Conservation (phyloP, 2,888 invertebrate genomes). For the Diaprepes abbreviatus region DNA sequence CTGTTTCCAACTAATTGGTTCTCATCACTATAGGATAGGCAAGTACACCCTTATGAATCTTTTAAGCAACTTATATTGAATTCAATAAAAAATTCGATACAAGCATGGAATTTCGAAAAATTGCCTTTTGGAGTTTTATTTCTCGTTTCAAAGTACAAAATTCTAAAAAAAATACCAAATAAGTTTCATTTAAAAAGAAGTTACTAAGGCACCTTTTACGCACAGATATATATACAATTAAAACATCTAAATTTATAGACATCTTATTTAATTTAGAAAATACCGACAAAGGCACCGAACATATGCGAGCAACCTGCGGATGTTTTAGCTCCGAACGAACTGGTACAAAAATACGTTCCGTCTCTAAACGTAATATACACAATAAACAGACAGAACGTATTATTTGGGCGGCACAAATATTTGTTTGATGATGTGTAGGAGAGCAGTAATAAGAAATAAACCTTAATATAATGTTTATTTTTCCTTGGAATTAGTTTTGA, state of each 20-base stretch:
- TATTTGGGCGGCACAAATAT: conserved; percentile 60
- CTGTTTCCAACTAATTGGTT: too few relatives aligned
- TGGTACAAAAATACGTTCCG: conserved; percentile 31
- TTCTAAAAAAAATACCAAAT: too few relatives aligned
- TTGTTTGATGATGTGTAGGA: conserved; percentile 58
- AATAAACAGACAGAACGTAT: conserved; percentile 56
- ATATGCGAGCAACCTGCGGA: conserved; percentile 63
- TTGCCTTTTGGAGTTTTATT: too few relatives aligned
- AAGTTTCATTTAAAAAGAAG: too few relatives aligned
- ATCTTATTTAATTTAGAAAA: conserved; percentile 23
- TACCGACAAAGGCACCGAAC: conserved; percentile 25
- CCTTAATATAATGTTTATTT: conserved; percentile 63
- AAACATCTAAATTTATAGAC: conserved; percentile 8
- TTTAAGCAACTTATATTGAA: too few relatives aligned
- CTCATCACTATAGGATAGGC: too few relatives aligned
- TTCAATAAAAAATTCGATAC: too few relatives aligned
- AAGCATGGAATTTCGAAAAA: too few relatives aligned
- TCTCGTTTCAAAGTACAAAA: too few relatives aligned
- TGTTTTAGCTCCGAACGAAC: conserved; percentile 51
- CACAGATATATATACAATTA: too few relatives aligned
- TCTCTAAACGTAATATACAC: conserved; percentile 54
- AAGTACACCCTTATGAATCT: too few relatives aligned
- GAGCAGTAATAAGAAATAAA: conserved; percentile 53
- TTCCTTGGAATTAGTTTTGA: conserved; percentile 62
- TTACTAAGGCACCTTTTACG: too few relatives aligned